Conservation (phyloP, 1,140 invertebrate genomes). For the Tetranychus urticae region DNA sequence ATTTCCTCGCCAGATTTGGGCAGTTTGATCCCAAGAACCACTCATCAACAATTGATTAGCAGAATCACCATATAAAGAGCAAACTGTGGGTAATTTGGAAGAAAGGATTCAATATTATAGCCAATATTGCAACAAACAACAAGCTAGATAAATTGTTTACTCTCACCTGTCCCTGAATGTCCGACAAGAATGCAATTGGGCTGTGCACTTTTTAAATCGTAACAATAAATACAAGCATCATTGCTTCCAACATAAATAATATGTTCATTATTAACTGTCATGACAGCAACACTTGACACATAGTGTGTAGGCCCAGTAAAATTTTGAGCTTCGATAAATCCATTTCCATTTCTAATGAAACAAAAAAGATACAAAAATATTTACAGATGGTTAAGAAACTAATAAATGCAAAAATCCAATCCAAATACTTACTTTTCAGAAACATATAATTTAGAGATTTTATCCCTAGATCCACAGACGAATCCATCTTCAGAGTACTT, state of each 20-base stretch:
- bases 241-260: slow-evolving; percentile 67
- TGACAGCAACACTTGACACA: slow-evolving; percentile 47
- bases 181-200: slow-evolving; percentile 37
- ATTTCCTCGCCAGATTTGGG: slow-evolving; percentile 43
- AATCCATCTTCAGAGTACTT: slow-evolving; percentile 36
- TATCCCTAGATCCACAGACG: slow-evolving; percentile 61
- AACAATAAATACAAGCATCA: slow-evolving; percentile 56
- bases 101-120: slow-evolving; percentile 20
- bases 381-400: no score
- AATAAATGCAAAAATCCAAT: background rate
- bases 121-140: background rate
- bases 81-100: slow-evolving; percentile 28
- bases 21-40: slow-evolving; percentile 75
- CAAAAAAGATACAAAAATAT: background rate
- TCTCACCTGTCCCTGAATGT: slow-evolving; percentile 38
- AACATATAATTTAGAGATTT: slow-evolving; percentile 57
- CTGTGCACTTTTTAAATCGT: slow-evolving; percentile 31
- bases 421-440: slow-evolving; percentile 36
- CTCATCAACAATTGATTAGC: slow-evolving; percentile 34
- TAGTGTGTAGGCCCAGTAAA: slow-evolving; percentile 62
- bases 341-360: slow-evolving; percentile 23
- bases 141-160: background rate
- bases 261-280: slow-evolving; percentile 41
- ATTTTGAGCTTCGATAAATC: slow-evolving; percentile 30
- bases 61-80: slow-evolving; percentile 32